Conservation (phyloP, 2,113 vertebrate species). For the Tautogolabrus adspersus region DNA sequence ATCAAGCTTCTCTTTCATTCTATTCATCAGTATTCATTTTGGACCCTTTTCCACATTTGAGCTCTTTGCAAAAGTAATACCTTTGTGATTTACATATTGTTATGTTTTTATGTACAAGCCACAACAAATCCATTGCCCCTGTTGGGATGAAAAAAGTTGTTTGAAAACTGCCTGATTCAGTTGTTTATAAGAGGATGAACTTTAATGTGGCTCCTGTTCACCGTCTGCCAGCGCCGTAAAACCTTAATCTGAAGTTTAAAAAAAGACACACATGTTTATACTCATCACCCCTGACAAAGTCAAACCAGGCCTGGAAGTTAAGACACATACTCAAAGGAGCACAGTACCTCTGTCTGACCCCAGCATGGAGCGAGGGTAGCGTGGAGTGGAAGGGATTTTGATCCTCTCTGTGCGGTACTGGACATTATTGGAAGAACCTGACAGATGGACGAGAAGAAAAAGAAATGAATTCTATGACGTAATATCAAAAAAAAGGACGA, state of each 20-base stretch:
- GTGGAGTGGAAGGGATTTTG: slow-evolving; percentile 95
- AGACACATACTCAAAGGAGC: background rate
- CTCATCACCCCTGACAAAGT: background rate
- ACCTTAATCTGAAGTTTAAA: background rate
- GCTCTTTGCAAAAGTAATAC: too few species aligned
- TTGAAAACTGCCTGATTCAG: too few species aligned
- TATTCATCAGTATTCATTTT: too few species aligned
- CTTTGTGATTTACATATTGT: too few species aligned
- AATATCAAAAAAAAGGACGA: background rate
- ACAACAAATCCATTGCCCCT: too few species aligned
- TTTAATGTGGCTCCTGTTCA: too few species aligned
- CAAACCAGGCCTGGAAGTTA: background rate
- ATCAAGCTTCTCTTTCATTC: too few species aligned
- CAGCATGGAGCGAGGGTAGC: slow-evolving; percentile 93
- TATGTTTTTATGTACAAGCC: too few species aligned
- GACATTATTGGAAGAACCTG: slow-evolving; percentile 93
- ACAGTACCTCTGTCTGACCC: slow-evolving; percentile 93
- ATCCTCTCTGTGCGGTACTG: slow-evolving; percentile 96
- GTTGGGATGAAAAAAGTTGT: too few species aligned
- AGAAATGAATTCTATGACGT: slow-evolving; percentile 16
- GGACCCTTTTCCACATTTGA: too few species aligned
- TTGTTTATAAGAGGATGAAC: too few species aligned
- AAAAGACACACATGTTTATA: background rate
- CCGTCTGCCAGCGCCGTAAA: too few species aligned
- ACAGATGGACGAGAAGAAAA: slow-evolving; percentile 16